phyloP scores from a whole-genome alignment of 2,113 vertebrate species.

The Numenius arquata region DNA sequence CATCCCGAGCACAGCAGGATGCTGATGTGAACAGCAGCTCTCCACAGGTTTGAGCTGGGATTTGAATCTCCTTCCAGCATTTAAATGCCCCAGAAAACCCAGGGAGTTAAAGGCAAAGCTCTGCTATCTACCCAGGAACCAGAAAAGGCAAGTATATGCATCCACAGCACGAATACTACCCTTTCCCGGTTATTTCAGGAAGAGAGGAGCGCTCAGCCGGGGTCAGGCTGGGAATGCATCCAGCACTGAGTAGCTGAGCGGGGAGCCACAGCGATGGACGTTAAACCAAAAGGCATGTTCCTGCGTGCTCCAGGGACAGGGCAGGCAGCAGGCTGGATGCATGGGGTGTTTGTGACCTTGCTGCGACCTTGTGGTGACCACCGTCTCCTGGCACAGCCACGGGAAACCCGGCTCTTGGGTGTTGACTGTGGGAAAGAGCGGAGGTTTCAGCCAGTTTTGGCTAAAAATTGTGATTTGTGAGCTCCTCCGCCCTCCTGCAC shows the following conservation, averaged over 20 bases:
- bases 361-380: neutral
- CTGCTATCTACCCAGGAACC: neutral
- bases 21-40: neutral
- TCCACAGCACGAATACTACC: neutral
- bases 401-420: neutral
- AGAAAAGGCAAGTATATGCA: neutral
- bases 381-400: accelerated
- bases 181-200: neutral
- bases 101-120: neutral
- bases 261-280: neutral
- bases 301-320: neutral
- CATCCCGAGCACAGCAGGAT: neutral
- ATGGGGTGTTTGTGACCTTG: neutral
- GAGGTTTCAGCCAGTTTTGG: neutral
- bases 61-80: neutral
- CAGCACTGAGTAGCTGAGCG: neutral
- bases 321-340: neutral
- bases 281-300: neutral
- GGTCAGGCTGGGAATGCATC: neutral
- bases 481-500: neutral
- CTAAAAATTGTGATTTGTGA: neutral
- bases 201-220: neutral
- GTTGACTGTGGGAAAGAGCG: neutral
- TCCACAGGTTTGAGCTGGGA: neutral
- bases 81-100: neutral